Evolutionary conservation across 2,888 invertebrate species (phyloP), one percentile per base, ranked within the genome.

Genomic region (Protophormia terraenovae): DNA sequence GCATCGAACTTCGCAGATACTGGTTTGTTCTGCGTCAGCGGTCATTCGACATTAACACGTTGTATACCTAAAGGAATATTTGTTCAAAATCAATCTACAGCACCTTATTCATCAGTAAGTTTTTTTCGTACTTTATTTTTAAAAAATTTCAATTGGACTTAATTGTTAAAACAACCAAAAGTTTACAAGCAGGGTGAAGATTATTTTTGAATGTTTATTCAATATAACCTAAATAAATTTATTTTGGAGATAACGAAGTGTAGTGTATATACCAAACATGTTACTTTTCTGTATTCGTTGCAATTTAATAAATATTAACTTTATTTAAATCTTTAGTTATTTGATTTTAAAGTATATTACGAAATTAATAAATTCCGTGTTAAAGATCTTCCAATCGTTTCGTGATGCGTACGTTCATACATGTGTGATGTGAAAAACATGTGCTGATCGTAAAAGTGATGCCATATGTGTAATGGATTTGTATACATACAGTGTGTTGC

Each of bases 31-130:
- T 32, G 16, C 8, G 1, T 5, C 29, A 22, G 22, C 10, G n/a
- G 24, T 27, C 41, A 5, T 12, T 50, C 24, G 3, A 14, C 24
- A 4, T 45, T 35, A 35, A 47, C 24, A n/a, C 64, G 38, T n/a
- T 7, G n/a, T 38, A 24, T 16, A 67, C 22, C 32, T 22, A n/a
- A 22, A 64, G 19, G 29, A 77, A 38, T 71, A 64, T 58, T 67
- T 35, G 22, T 67, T 47, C 38, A 62, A 38, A 53, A 50, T 2
- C 41, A 67, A 38, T 24, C 62, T 22, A 60, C 27, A 29, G 60
- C 41, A 1, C 12, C 50, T 0, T 80, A 76, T 73, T 77, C 75
- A 53, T 83, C 84, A 62, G 87, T 87, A 77, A 86, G 87, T 84
- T 29, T 35, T 14, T 67, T 14, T 1, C 10, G 2, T 19, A 47